Conservation (phyloP, 1,140 invertebrate species). For the Euura lappo region DNA sequence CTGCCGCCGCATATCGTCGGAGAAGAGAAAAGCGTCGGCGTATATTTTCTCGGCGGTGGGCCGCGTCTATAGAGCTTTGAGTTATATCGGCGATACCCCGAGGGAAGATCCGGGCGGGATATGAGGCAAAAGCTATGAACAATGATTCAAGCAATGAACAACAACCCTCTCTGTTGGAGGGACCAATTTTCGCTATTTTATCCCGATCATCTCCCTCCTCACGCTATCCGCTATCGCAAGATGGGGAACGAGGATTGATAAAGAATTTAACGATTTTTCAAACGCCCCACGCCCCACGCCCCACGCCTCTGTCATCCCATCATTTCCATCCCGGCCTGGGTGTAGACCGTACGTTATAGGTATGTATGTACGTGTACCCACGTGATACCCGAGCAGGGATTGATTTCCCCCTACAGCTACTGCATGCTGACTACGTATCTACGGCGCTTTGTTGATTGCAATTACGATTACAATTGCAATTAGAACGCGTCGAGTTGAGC, state of each 20-base stretch:
- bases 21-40: not conserved
- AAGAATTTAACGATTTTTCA: too few relatives aligned
- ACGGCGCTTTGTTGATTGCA: not conserved
- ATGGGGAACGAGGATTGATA: too few relatives aligned
- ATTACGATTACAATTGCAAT: not conserved
- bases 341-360: too few relatives aligned
- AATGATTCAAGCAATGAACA: conserved; percentile 11
- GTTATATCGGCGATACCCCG: not conserved
- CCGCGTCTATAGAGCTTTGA: not conserved
- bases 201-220: not conserved
- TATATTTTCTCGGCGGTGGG: not conserved
- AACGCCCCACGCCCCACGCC: too few relatives aligned
- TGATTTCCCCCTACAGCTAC: too few relatives aligned
- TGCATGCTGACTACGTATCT: not conserved
- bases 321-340: too few relatives aligned
- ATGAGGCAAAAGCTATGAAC: not conserved
- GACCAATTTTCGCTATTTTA: not conserved
- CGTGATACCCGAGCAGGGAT: too few relatives aligned
- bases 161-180: conserved; percentile 8
- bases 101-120: not conserved
- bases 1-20: too few relatives aligned
- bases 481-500: not conserved
- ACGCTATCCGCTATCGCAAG: too few relatives aligned
- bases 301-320: too few relatives aligned
- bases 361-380: not conserved